These are phyloP conservation scores for Rhopilema esculentum DNA, from an alignment of 30 jellyfish, hydroid and myxozoan genomes.

Conservation along the genomic window DNA sequence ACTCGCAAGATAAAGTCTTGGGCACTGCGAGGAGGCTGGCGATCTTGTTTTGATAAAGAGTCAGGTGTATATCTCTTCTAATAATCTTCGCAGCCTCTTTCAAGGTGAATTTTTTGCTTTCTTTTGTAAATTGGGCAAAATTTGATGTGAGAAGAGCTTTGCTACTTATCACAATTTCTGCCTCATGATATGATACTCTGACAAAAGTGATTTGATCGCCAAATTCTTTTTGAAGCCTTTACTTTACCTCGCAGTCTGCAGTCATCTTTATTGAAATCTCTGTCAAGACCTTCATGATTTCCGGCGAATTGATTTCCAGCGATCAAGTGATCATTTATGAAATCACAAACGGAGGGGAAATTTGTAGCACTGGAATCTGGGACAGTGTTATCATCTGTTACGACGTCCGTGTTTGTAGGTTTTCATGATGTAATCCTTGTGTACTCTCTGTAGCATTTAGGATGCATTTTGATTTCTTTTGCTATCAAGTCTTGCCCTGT, in stretches of 20 bases:
- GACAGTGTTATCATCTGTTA: conserved; percentile 8
- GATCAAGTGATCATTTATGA: conserved; percentile 19
- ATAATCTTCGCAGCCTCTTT: conserved; percentile 11
- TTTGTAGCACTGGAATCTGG: conserved; percentile 5
- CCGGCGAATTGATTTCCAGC: conserved; percentile 7
- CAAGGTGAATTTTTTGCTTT: background rate
- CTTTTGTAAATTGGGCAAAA: background rate
- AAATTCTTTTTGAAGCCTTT: conserved; percentile 27
- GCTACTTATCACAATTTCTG: conserved; percentile 40
- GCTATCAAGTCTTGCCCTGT: conserved; percentile 44
- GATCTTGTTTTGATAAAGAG: conserved; percentile 1
- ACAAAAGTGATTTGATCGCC: conserved; percentile 30
- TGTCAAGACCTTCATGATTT: background rate
- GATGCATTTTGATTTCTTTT: conserved; percentile 12
- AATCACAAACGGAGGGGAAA: conserved; percentile 13
- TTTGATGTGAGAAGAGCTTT: conserved; percentile 43
- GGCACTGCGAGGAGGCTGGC: conserved; percentile 27
- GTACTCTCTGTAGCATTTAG: conserved; percentile 26
- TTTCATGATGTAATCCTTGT: conserved; percentile 21
- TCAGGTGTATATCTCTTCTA: conserved; percentile 14
- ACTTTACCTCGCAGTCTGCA: conserved; percentile 37
- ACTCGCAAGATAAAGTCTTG: conserved; percentile 2
- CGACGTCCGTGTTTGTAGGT: conserved; percentile 1
- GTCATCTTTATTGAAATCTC: conserved; percentile 6
- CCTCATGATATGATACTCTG: conserved; percentile 15